phyloP scores from a whole-genome alignment of 2,113 vertebrate species.

The Periophthalmodon schlosseri region DNA sequence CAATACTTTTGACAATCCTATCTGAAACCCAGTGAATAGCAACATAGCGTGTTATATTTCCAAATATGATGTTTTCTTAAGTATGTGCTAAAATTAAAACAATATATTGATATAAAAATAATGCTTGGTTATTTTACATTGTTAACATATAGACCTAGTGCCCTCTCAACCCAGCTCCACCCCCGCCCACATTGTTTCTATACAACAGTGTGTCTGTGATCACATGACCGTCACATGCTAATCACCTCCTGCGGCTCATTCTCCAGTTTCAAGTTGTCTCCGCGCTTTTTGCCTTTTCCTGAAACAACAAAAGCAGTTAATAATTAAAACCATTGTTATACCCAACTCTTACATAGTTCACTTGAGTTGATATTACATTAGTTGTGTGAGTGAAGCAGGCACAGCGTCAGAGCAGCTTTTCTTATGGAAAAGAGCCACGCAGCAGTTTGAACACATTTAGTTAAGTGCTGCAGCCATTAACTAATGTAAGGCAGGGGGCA shows the following conservation, averaged over 20 bases:
- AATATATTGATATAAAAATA: too few relatives aligned
- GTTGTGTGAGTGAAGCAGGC: slow-evolving; percentile 37
- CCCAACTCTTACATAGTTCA: background rate
- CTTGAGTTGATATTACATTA: slow-evolving; percentile 5
- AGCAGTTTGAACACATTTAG: slow-evolving; percentile 8
- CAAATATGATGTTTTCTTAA: too few relatives aligned
- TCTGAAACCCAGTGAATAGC: too few relatives aligned
- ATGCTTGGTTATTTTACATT: background rate
- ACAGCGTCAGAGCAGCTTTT: slow-evolving; percentile 35
- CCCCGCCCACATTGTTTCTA: slow-evolving; percentile 15
- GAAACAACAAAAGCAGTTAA: slow-evolving; percentile 15
- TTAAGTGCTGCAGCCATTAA: slow-evolving; percentile 12
- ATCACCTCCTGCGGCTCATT: slow-evolving; percentile 97
- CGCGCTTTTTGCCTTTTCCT: slow-evolving; percentile 94
- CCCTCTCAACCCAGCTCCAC: background rate
- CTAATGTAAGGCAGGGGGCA: slow-evolving; percentile 23
- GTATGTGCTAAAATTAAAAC: too few relatives aligned
- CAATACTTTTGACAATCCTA: too few relatives aligned
- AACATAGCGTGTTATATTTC: too few relatives aligned
- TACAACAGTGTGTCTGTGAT: slow-evolving; percentile 21
- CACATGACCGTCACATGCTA: slow-evolving; percentile 49
- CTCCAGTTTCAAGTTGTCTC: slow-evolving; percentile 93
- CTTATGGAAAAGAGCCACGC: slow-evolving; percentile 33
- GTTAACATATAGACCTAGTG: background rate
- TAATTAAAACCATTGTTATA: background rate